phyloP scores from a whole-genome alignment of 2,888 invertebrate genomes.

The Hoplodrina blanda region DNA sequence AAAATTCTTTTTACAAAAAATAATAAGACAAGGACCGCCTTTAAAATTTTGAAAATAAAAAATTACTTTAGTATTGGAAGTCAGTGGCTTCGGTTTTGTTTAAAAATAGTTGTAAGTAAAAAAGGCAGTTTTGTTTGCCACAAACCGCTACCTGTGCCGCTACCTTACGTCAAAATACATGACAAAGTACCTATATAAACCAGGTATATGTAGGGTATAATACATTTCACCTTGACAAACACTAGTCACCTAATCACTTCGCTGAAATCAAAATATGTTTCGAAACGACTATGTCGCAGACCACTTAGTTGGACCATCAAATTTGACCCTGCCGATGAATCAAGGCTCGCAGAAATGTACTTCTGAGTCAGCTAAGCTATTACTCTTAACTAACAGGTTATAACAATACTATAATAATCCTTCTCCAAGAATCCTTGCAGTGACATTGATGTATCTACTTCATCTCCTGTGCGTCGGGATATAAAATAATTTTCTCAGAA shows the following conservation, averaged over 20 bases:
- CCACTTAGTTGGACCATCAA: slow-evolving; percentile 39
- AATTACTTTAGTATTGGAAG: no score
- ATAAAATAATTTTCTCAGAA: slow-evolving; percentile 56
- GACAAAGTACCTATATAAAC: not conserved
- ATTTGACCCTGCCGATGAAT: slow-evolving; percentile 59
- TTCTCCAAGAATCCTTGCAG: slow-evolving; percentile 56
- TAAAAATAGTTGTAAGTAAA: not conserved
- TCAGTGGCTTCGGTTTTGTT: no score
- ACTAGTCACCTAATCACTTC: slow-evolving; percentile 39
- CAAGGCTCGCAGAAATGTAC: slow-evolving; percentile 43
- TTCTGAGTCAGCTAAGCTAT: slow-evolving; percentile 55
- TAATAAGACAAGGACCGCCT: no score
- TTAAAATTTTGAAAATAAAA: no score
- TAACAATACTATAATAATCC: slow-evolving; percentile 54
- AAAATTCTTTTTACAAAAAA: no score
- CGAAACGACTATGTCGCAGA: slow-evolving; percentile 15
- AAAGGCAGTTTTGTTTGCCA: not conserved
- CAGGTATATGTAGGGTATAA: not conserved
- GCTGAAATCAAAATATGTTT: slow-evolving; percentile 33
- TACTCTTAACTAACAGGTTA: slow-evolving; percentile 51
- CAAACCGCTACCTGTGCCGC: not conserved
- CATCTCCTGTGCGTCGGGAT: slow-evolving; percentile 58
- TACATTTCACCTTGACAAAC: slow-evolving; percentile 25
- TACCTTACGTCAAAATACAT: not conserved
- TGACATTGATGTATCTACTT: slow-evolving; percentile 65